Percentiles rank a stretch among this genome's conserved stretches.
Conservation (phyloP, 2,113 vertebrate genomes). For the Grallaria varia region DNA sequence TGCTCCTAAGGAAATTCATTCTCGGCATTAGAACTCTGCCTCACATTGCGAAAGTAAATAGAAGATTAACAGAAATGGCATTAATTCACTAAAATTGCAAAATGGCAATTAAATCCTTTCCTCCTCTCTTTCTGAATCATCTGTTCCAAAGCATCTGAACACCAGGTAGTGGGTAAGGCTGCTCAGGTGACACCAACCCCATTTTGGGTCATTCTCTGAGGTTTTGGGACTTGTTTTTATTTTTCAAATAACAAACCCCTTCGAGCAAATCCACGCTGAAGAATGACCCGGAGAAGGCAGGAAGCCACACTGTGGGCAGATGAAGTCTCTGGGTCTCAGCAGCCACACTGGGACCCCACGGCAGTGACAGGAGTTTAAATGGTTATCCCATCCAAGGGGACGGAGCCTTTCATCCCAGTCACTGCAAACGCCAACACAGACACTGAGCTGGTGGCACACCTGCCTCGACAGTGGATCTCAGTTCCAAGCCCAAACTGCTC, state of each 20-base stretch:
- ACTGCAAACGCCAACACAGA: background rate
- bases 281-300: background rate
- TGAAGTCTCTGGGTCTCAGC: background rate
- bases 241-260: background rate
- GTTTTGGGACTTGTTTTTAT: background rate
- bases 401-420: background rate
- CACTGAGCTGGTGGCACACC: background rate
- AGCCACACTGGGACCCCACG: fast-evolving
- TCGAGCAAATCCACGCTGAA: background rate
- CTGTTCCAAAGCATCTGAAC: background rate
- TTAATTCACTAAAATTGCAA: constrained; percentile 59
- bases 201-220: background rate
- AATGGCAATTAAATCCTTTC: constrained; percentile 34
- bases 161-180: background rate
- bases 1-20: constrained; percentile 44
- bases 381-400: background rate
- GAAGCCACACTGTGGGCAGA: fast-evolving
- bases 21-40: constrained; percentile 41
- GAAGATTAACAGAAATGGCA: constrained; percentile 35
- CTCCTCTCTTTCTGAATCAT: background rate
- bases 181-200: background rate
- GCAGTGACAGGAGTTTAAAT: fast-evolving
- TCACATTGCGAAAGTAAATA: constrained; percentile 45
- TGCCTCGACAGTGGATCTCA: background rate
- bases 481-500: background rate